Evolutionary conservation across 2,113 vertebrate species (phyloP), one percentile per base, ranked within the genome.

Genomic region (Eupsittula cactorum): DNA sequence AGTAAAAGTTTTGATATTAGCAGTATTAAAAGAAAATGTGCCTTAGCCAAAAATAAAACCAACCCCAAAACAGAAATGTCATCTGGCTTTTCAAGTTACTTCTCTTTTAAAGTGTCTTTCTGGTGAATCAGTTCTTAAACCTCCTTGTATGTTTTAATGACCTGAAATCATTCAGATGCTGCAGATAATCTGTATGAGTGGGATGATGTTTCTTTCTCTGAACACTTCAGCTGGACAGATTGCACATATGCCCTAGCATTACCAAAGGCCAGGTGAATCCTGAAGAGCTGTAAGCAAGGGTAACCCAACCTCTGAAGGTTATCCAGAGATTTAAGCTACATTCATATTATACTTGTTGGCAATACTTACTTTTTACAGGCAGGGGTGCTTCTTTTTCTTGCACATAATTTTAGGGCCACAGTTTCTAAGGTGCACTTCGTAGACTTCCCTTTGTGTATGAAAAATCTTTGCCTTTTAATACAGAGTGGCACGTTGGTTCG

Each of bases 221-320:
- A 86, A 59, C 29, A 62, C 46, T 84, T 86, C 47, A 63, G 68
- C 67, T 80, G 92, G 55, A 68, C 82, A 86, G 80, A 81, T 80
- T 92, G 88, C 73, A 63, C 57, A 60, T 82, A 60, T 77, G 49
- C 59, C 82, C 19, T 35, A 19, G 63, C 37, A 33, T 94, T 93
- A 90, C 81, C n/a, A 80, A 94, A 92, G 90, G 67, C 73, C 74
- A 75, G 37, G 67, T 80, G 69, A 77, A 71, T 87, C 82, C 64
- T 96, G 65, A 75, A 91, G 81, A 82, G 81, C 27, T 69, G 16
- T 39, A 65, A 87, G 47, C 74, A 89, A 91, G 70, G 70, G 53
- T 85, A 88, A n/a, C 73, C 69, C 90, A 85, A 23, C 62, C 21
- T 55, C 63, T 82, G 63, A 95, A 94, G 83, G 81, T 96, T 94